A percentile compares a stretch with the other conserved stretches of the same genome.
Evolutionary conservation across 2,888 invertebrate species (phyloP).

Genomic region (Archips xylosteana): DNA sequence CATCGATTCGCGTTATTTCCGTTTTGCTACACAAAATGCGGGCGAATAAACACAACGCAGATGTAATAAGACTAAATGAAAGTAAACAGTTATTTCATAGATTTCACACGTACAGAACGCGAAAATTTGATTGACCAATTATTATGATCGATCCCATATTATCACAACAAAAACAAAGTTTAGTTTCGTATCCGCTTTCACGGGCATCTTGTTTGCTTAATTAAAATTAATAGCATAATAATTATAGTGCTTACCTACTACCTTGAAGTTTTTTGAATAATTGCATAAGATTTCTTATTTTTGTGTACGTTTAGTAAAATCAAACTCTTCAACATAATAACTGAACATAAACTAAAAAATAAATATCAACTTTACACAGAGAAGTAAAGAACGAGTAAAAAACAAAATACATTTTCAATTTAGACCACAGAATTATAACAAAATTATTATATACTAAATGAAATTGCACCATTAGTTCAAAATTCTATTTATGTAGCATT

Average conservation of each 20-base stretch:
- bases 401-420: conserved; percentile 18
- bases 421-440: conserved; percentile 32
- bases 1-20: conserved; percentile 21
- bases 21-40: conserved; percentile 26
- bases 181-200: not conserved
- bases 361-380: conserved; percentile 19
- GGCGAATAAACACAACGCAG: conserved; percentile 8
- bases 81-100: not conserved
- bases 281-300: not conserved
- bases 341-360: conserved; percentile 13
- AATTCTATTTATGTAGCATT: conserved; percentile 1
- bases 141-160: conserved; percentile 3
- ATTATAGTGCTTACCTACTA: conserved; percentile 5
- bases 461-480: conserved; percentile 32
- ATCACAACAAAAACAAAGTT: conserved; percentile 2
- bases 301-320: not conserved
- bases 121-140: not conserved
- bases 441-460: conserved; percentile 16
- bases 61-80: not conserved
- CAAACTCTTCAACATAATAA: conserved; percentile 6
- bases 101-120: not conserved
- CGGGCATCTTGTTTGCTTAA: conserved; percentile 7
- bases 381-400: conserved; percentile 6
- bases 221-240: conserved; percentile 18
- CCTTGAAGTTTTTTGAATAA: conserved; percentile 1